A percentile compares a stretch with the other conserved stretches of the same genome.
Conservation (phyloP, 2,113 vertebrate species). For the Cochlearius cochlearius region DNA sequence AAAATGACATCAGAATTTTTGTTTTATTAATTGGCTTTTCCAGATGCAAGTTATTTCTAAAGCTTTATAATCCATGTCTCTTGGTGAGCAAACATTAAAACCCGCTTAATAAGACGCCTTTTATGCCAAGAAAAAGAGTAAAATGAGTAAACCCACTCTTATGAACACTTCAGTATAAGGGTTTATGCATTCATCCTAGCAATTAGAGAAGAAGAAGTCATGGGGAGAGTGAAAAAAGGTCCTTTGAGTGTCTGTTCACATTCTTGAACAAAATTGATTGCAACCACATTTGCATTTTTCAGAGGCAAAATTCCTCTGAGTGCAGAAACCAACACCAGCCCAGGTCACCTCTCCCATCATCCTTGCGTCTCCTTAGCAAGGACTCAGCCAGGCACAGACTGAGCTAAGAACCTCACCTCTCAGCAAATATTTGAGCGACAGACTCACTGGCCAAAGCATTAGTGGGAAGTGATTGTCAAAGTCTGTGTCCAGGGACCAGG, state of each 20-base stretch:
- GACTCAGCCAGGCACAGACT: neutral
- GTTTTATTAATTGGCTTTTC: constrained; percentile 55
- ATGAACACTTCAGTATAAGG: constrained; percentile 20
- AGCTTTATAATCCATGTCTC: constrained; percentile 10
- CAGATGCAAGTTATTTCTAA: constrained; percentile 27
- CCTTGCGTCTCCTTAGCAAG: neutral
- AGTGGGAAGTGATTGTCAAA: neutral
- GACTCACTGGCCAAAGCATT: neutral
- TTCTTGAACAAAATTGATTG: constrained; percentile 27
- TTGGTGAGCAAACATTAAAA: constrained; percentile 19
- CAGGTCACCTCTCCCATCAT: neutral
- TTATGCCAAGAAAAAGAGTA: constrained; percentile 19
- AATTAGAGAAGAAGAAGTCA: constrained; percentile 45
- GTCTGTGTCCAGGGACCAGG: neutral
- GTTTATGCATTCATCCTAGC: constrained; percentile 30
- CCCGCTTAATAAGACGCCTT: neutral
- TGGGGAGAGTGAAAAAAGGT: neutral
- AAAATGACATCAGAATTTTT: constrained; percentile 58
- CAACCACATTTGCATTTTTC: constrained; percentile 29
- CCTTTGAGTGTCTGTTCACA: neutral
- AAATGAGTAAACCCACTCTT: constrained; percentile 2
- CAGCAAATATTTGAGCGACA: neutral
- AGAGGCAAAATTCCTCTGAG: neutral
- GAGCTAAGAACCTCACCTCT: neutral
- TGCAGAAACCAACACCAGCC: neutral